Evolutionary conservation across 1,140 invertebrate species (phyloP), one percentile per base, ranked within the genome.

Genomic region (Drosophila eugracilis): DNA sequence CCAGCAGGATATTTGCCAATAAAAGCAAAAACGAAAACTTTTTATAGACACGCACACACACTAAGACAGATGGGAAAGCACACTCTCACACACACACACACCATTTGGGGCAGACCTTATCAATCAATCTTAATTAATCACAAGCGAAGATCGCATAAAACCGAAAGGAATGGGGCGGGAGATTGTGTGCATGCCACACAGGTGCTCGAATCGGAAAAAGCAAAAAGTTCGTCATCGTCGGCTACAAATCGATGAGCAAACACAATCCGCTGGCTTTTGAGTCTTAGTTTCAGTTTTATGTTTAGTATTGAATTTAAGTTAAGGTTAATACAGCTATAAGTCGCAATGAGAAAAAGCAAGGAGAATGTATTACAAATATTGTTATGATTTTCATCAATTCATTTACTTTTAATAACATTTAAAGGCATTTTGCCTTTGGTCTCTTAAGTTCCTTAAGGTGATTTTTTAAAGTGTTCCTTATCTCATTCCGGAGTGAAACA

Each of bases 121-220:
- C 86, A 89, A 89, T 89, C 86, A 89, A 89, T 89, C 88, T 89
- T 89, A 90, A 89, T 89, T 89, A 89, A 89, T 89, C 86, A 89
- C 71, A 78, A 58, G 80, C 78, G 62, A 77, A 89, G 81, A 89
- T 89, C 86, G 67, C 81, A 86, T 84, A 88, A 83, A 71, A 70
- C 55, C 71, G 36, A 53, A 48, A 28, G 52, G 57, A 32, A 41
- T 34, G 28, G 19, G 17, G 19, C 17, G 5, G 17, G 17, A 17
- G 44, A 15, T 34, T 6, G 36, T 21, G 42, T 9, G 72, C 49
- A 84, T 76, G 66, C 77, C 77, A 78, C 74, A 60, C 75, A 83
- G 78, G 72, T 85, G 81, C 76, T 78, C 75, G 54, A 48, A 62
- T 62, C 26, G 39, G 44, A 44, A 44, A 55, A 42, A 58, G 36